Conservation (phyloP, 2,113 vertebrate species). For the Chaetorhynchus papuensis region DNA sequence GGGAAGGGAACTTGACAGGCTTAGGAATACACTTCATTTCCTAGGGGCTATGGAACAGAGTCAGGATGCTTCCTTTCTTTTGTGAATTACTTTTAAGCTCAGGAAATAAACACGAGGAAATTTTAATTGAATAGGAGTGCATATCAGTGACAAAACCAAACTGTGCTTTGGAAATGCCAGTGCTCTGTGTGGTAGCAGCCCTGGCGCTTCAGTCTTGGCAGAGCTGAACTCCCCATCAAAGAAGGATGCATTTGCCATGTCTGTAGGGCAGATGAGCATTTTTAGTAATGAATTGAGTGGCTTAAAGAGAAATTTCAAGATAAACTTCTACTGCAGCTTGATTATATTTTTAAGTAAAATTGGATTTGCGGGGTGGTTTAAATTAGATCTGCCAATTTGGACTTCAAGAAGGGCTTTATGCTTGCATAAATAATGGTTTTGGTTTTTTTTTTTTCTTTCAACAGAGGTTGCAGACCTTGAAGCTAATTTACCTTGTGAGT, state of each 20-base stretch:
- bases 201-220: neutral
- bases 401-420: neutral
- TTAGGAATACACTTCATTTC: neutral
- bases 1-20: neutral
- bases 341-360: neutral
- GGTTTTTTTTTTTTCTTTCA: slow-evolving; percentile 18
- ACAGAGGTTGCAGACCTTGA: slow-evolving; percentile 98
- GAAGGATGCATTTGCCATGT: accelerated
- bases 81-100: neutral
- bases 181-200: neutral
- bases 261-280: neutral
- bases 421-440: slow-evolving; percentile 28
- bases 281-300: neutral
- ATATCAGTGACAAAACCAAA: neutral
- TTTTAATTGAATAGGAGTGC: neutral
- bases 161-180: neutral
- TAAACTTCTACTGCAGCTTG: neutral
- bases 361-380: neutral
- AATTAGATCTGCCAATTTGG: neutral
- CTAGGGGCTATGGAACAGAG: neutral
- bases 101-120: neutral
- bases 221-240: neutral
- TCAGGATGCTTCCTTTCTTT: neutral
- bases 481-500: slow-evolving; percentile 97
- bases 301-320: neutral